Evolutionary conservation across 2,797 vertebrate species (phyloP), one percentile per base, ranked within the genome.

Genomic region (Eidolon dupreanum): DNA sequence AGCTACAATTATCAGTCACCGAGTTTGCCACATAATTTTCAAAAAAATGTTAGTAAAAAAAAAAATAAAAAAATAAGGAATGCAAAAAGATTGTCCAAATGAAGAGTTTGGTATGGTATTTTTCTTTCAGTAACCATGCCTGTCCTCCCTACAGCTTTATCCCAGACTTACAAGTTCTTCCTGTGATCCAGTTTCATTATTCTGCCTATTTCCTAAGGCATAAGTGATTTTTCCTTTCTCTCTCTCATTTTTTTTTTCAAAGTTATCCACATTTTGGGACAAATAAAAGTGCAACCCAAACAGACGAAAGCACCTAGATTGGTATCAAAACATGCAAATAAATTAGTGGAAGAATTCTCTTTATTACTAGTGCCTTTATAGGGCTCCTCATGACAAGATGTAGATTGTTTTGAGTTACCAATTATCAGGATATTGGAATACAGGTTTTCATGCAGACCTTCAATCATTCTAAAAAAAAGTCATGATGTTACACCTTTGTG

Each of bases 111-210:
- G 5, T 6, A 2, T 28, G 11, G 13, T 31, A 4, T 46, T 81
- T 43, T 49, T 2, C 6, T 11, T 8, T 12, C 4, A 6, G 6
- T 3, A 9, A 43, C 6, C 24, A 24, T 24, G 36, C 28, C 71
- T 26, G 0, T 19, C 13, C 65, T 70, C 2, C 16, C 33, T n/a
- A 28, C 0, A 65, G 4, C 15, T 65, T 43, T n/a, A 2, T 55
- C 4, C 3, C 4, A 46, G 31, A 55, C 0, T 5, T 26, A 26
- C 4, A 49, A 15, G 1, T 16, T 51, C 13, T 66, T 75, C 49
- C 1, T 6, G 1, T 5, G 17, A 31, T 12, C 11, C 17, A 41
- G 7, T 1, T 6, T 28, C 20, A 19, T 28, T 61, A 17, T 31
- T 31, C 65, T 31, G 26, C 51, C 19, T 28, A 10, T 10, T 51